phyloP scores from a whole-genome alignment of 2,888 invertebrate species.

The Eustalomyia histrio region DNA sequence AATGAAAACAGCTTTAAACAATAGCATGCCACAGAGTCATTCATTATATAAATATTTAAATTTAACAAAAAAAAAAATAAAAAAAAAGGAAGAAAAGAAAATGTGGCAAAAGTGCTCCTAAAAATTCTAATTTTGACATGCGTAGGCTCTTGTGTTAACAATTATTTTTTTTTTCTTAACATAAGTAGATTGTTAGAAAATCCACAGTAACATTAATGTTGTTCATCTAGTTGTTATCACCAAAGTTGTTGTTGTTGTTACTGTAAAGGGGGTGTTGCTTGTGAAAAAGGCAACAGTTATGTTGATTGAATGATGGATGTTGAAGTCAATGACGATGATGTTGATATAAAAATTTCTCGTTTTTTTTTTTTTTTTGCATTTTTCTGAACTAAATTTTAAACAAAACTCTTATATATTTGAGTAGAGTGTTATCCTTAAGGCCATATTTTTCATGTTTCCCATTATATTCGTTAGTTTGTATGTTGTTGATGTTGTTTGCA shows the following conservation, averaged over 20 bases:
- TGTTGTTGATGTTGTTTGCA: conserved; percentile 12
- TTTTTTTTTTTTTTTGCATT: no score
- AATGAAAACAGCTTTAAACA: neutral
- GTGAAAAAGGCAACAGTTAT: conserved; percentile 57
- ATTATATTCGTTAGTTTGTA: conserved; percentile 18
- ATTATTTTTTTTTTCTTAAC: conserved; percentile 49
- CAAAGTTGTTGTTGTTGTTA: conserved; percentile 9
- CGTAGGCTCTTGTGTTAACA: conserved; percentile 63
- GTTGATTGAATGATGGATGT: neutral
- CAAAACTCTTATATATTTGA: conserved; percentile 36
- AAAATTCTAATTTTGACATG: conserved; percentile 62
- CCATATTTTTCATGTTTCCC: conserved; percentile 45
- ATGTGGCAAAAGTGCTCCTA: conserved; percentile 34
- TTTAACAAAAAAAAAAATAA: neutral
- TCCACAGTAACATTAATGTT: neutral
- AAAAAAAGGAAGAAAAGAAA: neutral
- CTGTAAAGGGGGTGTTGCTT: conserved; percentile 46
- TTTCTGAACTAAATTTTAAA: conserved; percentile 43
- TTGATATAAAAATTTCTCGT: neutral
- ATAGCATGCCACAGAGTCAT: neutral
- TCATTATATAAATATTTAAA: neutral
- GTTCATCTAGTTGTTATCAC: conserved; percentile 43
- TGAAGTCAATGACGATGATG: neutral
- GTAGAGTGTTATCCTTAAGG: conserved; percentile 39
- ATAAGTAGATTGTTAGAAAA: conserved; percentile 52